Percentiles rank a stretch among this genome's conserved stretches.
Conservation (phyloP, 2,888 invertebrate genomes). For the Tryphoninae sp. region DNA sequence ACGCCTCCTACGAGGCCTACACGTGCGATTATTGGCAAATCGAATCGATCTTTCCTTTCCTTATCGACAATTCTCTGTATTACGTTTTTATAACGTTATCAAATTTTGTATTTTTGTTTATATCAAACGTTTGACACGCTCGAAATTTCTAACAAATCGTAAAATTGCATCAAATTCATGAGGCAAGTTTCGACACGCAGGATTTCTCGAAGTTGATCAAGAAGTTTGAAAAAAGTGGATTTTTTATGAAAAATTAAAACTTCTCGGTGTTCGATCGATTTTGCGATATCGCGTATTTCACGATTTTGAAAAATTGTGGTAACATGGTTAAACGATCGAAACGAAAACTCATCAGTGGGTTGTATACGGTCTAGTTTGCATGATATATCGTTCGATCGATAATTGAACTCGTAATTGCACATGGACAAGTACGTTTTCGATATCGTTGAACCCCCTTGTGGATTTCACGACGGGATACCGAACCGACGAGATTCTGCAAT, state of each 20-base stretch:
- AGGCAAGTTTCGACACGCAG: too few relatives aligned
- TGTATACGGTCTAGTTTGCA: not conserved
- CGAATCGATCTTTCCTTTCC: constrained; percentile 38
- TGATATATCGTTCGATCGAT: constrained; percentile 49
- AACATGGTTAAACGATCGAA: not conserved
- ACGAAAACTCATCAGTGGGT: constrained; percentile 31
- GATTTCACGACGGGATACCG: constrained; percentile 51
- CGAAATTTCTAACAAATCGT: too few relatives aligned
- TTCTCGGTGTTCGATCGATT: constrained; percentile 22
- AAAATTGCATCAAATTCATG: too few relatives aligned
- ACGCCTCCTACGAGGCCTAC: constrained; percentile 58
- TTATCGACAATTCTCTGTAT: constrained; percentile 15
- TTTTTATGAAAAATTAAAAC: not conserved
- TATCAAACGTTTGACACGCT: not conserved
- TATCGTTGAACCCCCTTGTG: constrained; percentile 16
- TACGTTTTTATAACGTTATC: not conserved
- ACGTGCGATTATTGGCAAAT: constrained; percentile 46
- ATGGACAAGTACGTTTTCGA: constrained; percentile 28
- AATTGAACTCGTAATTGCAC: constrained; percentile 49
- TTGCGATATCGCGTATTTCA: not conserved
- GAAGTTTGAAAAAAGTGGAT: too few relatives aligned
- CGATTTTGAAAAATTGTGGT: not conserved
- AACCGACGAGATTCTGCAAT: constrained; percentile 36
- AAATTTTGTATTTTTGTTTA: not conserved
- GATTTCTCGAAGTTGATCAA: not conserved